These are phyloP conservation scores for Sinosuthora webbiana DNA, from an alignment of 2,113 vertebrate species.

Conservation along the genomic window DNA sequence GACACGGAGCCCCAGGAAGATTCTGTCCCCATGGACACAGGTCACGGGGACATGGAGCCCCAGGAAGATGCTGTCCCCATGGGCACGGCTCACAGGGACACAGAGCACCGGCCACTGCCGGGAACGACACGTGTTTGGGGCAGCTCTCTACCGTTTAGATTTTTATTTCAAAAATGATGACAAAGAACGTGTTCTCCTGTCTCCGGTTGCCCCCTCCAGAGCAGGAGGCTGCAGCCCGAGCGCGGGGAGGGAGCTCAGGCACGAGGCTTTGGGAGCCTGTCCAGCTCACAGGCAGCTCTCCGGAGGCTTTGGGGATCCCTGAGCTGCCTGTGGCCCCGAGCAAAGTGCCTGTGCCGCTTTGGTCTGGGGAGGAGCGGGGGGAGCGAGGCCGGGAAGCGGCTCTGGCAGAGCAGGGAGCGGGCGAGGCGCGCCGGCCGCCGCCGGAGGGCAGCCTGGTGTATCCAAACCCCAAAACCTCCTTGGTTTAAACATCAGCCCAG, in stretches of 20 bases:
- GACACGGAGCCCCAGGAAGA: neutral
- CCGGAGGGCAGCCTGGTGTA: constrained; percentile 17
- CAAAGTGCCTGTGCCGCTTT: too few species aligned
- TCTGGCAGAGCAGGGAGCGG: neutral
- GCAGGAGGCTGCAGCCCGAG: neutral
- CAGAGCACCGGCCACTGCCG: neutral
- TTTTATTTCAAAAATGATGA: neutral
- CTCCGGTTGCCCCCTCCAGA: neutral
- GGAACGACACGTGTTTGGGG: neutral
- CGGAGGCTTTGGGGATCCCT: rapidly evolving
- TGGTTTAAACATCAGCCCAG: rapidly evolving
- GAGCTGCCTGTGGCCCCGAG: neutral
- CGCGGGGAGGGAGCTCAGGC: neutral
- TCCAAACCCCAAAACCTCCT: rapidly evolving
- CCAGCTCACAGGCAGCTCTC: neutral
- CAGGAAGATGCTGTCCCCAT: rapidly evolving
- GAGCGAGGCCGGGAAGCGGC: too few species aligned
- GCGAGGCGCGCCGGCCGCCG: neutral
- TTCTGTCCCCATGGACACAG: neutral
- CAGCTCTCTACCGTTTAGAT: neutral
- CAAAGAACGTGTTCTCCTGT: neutral
- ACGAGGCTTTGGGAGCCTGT: neutral
- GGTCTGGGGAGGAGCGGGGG: rapidly evolving
- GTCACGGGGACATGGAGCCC: neutral
- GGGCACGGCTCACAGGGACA: neutral